Conservation (phyloP, 2,113 vertebrate species). For the Calonectris borealis region DNA sequence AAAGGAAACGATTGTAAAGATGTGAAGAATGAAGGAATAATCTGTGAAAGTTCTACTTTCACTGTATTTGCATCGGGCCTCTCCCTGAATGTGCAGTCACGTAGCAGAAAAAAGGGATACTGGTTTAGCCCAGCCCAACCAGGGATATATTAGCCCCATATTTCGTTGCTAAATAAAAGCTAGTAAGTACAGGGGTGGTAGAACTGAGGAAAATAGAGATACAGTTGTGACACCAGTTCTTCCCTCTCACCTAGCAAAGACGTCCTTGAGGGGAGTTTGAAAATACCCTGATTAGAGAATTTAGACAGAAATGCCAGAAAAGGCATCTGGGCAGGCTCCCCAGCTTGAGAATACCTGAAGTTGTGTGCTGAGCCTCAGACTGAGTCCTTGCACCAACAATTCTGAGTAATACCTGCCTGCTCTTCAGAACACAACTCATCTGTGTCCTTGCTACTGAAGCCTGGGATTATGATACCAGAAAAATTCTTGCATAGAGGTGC, state of each 20-base stretch:
- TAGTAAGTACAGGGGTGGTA: not conserved
- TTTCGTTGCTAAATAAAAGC: not conserved
- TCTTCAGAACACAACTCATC: not conserved
- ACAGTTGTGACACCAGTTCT: not conserved
- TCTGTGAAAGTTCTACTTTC: not conserved
- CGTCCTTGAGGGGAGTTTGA: not conserved
- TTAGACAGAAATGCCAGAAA: not conserved
- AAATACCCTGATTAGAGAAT: not conserved
- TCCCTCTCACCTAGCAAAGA: not conserved
- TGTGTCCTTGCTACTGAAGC: not conserved
- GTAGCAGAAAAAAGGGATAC: not conserved
- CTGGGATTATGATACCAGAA: not conserved
- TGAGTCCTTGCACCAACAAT: not conserved
- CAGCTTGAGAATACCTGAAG: not conserved
- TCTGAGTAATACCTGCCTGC: not conserved
- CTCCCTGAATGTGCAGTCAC: not conserved
- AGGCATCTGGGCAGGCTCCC: not conserved
- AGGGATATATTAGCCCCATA: not conserved
- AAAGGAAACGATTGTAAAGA: not conserved
- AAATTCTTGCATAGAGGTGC: accelerated
- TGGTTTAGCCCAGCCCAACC: not conserved
- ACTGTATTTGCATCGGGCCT: not conserved
- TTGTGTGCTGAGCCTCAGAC: not conserved
- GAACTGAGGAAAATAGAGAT: not conserved
- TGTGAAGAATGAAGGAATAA: not conserved